These are phyloP conservation scores for Oscheius sp. DNA, from an alignment of 2,888 invertebrate species.

Conservation along the genomic window DNA sequence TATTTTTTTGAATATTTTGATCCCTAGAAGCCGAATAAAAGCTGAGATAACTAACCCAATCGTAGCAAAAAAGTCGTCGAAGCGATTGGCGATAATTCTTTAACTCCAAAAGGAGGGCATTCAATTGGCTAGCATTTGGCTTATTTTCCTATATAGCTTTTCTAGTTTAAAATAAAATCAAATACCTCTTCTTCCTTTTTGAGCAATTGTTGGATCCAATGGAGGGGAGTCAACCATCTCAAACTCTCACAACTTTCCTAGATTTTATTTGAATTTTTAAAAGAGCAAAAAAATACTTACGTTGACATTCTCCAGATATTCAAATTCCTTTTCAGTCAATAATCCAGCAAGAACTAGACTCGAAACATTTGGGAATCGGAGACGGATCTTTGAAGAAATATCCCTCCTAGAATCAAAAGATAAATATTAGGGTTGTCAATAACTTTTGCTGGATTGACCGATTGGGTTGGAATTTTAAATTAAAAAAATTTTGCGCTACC, in stretches of 20 bases:
- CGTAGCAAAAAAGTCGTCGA: slow-evolving; percentile 53
- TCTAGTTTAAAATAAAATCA: not conserved
- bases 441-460: too few relatives aligned
- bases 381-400: slow-evolving; percentile 56
- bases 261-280: not conserved
- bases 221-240: slow-evolving; percentile 61
- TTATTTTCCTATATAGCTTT: slow-evolving; percentile 32
- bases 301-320: slow-evolving; percentile 45
- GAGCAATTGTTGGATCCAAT: slow-evolving; percentile 57
- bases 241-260: slow-evolving; percentile 43
- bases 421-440: not conserved
- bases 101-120: slow-evolving; percentile 49
- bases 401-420: slow-evolving; percentile 45
- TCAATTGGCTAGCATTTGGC: slow-evolving; percentile 51
- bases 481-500: too few relatives aligned
- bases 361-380: slow-evolving; percentile 51
- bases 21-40: not conserved
- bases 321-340: slow-evolving; percentile 52
- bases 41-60: slow-evolving; percentile 46
- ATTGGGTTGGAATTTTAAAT: too few relatives aligned
- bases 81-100: slow-evolving; percentile 48
- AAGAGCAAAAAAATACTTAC: too few relatives aligned
- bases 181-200: slow-evolving; percentile 49
- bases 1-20: not conserved
- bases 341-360: slow-evolving; percentile 47